Evolutionary conservation across 2,888 invertebrate species (phyloP), one percentile per base, ranked within the genome.

Genomic region (Apodemia duryi): DNA sequence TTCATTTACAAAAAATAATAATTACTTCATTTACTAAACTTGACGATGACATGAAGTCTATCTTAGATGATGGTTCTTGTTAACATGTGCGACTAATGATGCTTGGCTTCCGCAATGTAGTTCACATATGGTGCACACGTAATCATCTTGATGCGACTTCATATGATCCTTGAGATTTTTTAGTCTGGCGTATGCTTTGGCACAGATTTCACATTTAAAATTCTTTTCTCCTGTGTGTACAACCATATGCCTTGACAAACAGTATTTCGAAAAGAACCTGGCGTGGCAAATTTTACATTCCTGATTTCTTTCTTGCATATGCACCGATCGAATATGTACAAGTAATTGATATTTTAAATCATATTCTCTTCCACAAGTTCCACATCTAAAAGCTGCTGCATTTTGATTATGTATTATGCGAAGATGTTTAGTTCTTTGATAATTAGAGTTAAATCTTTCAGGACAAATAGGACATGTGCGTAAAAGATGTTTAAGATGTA

Each of bases 221-320:
- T 85, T 92, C 63, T 88, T 88, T 57, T 92, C 91, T 0, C 91
- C 92, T 0, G 90, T 90, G 65, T 93, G 93, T 13, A 86, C 86
- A 5, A 88, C 72, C 90, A 92, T 91, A 57, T 93, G 93, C 13
- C 91, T 83, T 0, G 88, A 85, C 1, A 93, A 77, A 63, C 85
- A 78, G 62, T 84, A 81, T 66, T 85, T 88, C 0, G 85, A 82
- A 68, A 87, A 88, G 69, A 89, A 90, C 65, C 85, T 76, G 0
- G 84, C 79, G 65, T 79, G 79, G 64, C 90, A 90, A 1, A 85
- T 68, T 0, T 70, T 68, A 68, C 90, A 89, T 64, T 86, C 85
- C 2, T 84, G 78, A 67, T 88, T 88, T 38, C 83, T 75, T 64
- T 89, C 90, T 68, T 86, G 86, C 64, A 86, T 72, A 61, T 89